These are phyloP conservation scores for Propithecus perrieri DNA, from an alignment of 2,797 vertebrate genomes.

Conservation along the genomic window DNA sequence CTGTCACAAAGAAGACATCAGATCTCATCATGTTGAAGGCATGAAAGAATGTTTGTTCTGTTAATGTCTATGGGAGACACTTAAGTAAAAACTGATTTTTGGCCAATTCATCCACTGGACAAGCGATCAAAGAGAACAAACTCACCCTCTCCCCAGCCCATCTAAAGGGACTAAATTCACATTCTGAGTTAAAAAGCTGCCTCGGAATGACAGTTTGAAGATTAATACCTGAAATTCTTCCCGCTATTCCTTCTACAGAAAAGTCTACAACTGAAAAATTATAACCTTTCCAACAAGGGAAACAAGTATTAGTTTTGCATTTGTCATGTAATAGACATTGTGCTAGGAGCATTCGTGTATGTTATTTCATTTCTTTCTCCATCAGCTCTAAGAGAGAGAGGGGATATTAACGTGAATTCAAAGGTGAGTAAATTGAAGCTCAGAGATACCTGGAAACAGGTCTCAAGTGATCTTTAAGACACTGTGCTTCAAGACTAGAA, in stretches of 20 bases:
- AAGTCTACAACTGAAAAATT: not conserved
- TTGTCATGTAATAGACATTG: not conserved
- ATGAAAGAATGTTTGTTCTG: not conserved
- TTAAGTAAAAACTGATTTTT: slow-evolving; percentile 11
- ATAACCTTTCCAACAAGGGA: not conserved
- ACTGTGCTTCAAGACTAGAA: not conserved
- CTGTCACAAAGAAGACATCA: not conserved
- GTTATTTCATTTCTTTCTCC: not conserved
- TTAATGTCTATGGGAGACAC: not conserved
- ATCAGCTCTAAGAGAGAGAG: not conserved
- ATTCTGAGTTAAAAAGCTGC: not conserved
- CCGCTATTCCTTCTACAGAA: not conserved
- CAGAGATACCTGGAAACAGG: not conserved
- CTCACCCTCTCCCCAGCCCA: not conserved
- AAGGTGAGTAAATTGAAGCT: not conserved
- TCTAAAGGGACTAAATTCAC: not conserved
- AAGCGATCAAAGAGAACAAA: not conserved
- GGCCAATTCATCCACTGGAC: not conserved
- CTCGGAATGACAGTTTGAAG: not conserved
- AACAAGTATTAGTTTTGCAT: not conserved
- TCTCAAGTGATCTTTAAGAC: not conserved
- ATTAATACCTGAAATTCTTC: not conserved
- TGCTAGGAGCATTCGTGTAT: not conserved
- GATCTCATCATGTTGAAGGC: not conserved
- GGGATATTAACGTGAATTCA: not conserved